Evolutionary conservation across 2,888 invertebrate genomes (phyloP).

Genomic region (Alloscopus bannaensis): DNA sequence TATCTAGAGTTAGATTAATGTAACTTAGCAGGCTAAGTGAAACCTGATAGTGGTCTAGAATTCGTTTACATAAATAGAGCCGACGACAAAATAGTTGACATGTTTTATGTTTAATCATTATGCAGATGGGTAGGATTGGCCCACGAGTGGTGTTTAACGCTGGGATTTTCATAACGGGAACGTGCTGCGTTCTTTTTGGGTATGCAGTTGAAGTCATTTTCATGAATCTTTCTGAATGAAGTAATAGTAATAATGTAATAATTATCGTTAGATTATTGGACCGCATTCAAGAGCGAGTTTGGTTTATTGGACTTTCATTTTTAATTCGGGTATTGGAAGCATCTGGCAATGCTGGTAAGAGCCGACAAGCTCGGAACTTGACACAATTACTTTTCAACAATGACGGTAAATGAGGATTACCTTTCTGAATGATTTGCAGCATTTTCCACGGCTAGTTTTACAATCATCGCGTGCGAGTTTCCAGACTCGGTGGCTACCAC

Average conservation of each 20-base stretch:
- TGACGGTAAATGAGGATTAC: too few relatives aligned
- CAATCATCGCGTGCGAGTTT: slow-evolving; percentile 77
- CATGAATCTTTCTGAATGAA: too few relatives aligned
- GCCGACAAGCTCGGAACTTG: too few relatives aligned
- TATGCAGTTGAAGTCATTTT: too few relatives aligned
- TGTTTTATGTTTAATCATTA: slow-evolving; percentile 7
- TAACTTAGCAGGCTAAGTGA: background rate
- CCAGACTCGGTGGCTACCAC: slow-evolving; percentile 77
- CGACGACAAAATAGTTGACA: background rate
- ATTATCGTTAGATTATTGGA: slow-evolving; percentile 59
- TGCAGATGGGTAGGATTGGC: slow-evolving; percentile 78
- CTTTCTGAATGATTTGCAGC: too few relatives aligned
- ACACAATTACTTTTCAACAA: too few relatives aligned
- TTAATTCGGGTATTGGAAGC: slow-evolving; percentile 88
- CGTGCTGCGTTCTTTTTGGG: slow-evolving; percentile 90
- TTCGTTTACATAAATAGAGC: background rate
- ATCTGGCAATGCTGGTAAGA: slow-evolving; percentile 86
- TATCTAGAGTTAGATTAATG: background rate
- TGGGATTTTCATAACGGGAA: slow-evolving; percentile 90
- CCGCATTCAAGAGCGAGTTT: slow-evolving; percentile 74
- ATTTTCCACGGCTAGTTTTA: slow-evolving; percentile 77
- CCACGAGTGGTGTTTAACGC: slow-evolving; percentile 89
- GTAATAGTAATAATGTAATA: background rate
- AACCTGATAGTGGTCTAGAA: background rate
- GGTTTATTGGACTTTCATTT: slow-evolving; percentile 88